Percentiles rank a stretch among this genome's conserved stretches.
Evolutionary conservation across 2,797 vertebrate species (phyloP).

Genomic region (Triplophysa yarkandensis): DNA sequence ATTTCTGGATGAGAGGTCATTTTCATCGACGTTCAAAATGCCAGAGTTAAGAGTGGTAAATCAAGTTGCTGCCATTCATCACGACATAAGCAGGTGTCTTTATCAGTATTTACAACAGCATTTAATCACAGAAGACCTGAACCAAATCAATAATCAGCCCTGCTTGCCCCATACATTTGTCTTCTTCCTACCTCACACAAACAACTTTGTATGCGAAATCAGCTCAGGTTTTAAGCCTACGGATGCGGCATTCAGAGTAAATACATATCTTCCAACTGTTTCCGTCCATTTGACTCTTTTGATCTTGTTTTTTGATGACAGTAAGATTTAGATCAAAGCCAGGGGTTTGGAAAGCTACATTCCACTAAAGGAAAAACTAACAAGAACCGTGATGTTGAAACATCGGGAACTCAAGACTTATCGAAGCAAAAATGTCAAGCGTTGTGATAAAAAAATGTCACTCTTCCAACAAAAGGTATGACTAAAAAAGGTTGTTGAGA

Average conservation of each 20-base stretch:
- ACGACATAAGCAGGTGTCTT: conserved; percentile 60
- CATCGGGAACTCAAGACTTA: conserved; percentile 39
- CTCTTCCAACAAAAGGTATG: conserved; percentile 30
- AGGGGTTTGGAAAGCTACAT: conserved; percentile 53
- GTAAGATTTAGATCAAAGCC: conserved; percentile 62
- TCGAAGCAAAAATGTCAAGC: conserved; percentile 27
- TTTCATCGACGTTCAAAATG: conserved; percentile 40
- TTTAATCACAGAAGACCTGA: conserved; percentile 55
- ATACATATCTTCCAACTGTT: conserved; percentile 41
- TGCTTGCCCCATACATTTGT: conserved; percentile 55
- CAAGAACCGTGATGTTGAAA: conserved; percentile 48
- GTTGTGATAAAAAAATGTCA: not conserved
- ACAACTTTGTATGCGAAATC: conserved; percentile 49
- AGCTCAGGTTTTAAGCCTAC: conserved; percentile 32
- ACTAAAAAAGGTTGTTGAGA: conserved; percentile 15
- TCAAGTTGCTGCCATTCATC: conserved; percentile 51
- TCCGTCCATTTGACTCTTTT: conserved; percentile 57
- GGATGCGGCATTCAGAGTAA: conserved; percentile 40
- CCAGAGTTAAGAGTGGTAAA: conserved; percentile 46
- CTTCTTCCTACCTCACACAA: conserved; percentile 51
- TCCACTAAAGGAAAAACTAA: conserved; percentile 49
- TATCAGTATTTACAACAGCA: conserved; percentile 61
- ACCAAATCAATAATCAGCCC: conserved; percentile 59
- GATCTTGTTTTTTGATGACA: conserved; percentile 57
- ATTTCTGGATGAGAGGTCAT: conserved; percentile 14